These are phyloP conservation scores for Notolepis coatsorum DNA, from an alignment of 2,797 vertebrate genomes.

Conservation along the genomic window DNA sequence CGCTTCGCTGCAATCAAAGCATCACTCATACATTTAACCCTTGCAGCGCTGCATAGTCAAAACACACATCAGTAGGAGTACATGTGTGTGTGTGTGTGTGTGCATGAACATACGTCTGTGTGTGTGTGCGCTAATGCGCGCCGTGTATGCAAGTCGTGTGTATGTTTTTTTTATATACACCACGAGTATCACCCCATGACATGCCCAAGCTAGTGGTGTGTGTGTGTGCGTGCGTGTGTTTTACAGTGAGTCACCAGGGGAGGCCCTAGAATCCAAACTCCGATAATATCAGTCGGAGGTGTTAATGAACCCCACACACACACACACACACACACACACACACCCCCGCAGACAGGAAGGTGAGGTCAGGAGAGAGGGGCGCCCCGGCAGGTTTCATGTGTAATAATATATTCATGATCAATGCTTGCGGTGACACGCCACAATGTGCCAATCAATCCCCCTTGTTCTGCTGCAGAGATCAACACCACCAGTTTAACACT, in stretches of 20 bases:
- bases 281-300: neutral
- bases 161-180: conserved; percentile 35
- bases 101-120: conserved; percentile 4
- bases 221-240: conserved; percentile 11
- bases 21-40: conserved; percentile 83
- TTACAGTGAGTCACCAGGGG: neutral
- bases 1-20: conserved; percentile 82
- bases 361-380: neutral
- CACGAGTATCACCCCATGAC: no score
- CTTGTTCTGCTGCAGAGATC: neutral
- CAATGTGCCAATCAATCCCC: neutral
- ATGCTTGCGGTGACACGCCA: neutral
- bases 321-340: neutral
- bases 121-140: neutral
- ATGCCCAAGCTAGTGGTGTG: conserved; percentile 43
- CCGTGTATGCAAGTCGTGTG: conserved; percentile 27
- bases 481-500: conserved; percentile 34
- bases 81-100: conserved; percentile 1
- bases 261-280: neutral
- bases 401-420: neutral
- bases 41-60: conserved; percentile 56
- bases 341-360: neutral
- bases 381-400: neutral
- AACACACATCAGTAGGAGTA: neutral
- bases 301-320: conserved; percentile 24